phyloP scores from a whole-genome alignment of 2,888 invertebrate species.

The Steinernema hermaphroditum region DNA sequence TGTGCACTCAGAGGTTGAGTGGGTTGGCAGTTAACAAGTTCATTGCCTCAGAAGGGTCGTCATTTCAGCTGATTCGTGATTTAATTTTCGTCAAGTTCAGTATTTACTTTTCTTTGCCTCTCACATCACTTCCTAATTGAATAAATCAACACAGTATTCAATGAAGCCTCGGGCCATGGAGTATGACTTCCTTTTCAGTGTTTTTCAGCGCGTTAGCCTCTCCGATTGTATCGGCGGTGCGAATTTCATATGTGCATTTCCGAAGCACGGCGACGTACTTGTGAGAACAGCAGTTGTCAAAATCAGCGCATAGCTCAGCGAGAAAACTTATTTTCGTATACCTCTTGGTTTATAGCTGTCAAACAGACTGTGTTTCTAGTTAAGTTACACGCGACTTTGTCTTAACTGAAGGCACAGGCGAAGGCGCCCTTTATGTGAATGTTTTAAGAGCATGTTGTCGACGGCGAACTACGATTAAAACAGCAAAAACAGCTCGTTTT shows the following conservation, averaged over 20 bases:
- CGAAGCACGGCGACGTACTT: neutral
- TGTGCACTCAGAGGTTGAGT: neutral
- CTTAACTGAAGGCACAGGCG: neutral
- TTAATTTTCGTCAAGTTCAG: no score
- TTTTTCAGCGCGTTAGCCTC: neutral
- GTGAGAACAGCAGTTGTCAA: slow-evolving; percentile 22
- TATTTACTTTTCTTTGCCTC: no score
- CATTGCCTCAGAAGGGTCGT: no score
- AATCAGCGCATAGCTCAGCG: neutral
- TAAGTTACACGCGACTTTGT: no score
- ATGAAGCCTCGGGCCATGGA: slow-evolving; percentile 3
- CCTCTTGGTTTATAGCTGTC: neutral
- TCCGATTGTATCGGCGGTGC: neutral
- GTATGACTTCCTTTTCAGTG: neutral
- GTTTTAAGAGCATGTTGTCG: slow-evolving; percentile 20
- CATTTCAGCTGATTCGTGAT: no score
- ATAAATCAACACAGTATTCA: neutral
- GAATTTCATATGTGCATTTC: neutral
- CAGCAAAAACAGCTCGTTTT: slow-evolving; percentile 28
- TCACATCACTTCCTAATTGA: slow-evolving; percentile 8
- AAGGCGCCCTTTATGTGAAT: slow-evolving; percentile 4
- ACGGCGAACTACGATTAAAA: slow-evolving; percentile 22
- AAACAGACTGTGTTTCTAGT: neutral
- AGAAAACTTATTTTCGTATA: neutral
- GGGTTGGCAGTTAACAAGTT: neutral